Conservation (phyloP, 2,797 vertebrate species). For the Garrulus glandarius region DNA sequence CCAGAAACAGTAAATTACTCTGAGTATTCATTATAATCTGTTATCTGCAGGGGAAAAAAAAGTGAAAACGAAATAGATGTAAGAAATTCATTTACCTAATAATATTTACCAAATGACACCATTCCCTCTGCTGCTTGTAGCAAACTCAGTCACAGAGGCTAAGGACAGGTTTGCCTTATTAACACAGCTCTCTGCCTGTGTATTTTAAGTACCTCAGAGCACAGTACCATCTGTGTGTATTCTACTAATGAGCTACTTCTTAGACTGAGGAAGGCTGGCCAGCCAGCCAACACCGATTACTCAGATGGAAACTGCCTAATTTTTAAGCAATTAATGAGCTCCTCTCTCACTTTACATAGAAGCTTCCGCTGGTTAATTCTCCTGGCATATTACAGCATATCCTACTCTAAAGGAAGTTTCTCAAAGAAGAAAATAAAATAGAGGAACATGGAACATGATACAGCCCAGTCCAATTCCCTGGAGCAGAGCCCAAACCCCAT, state of each 20-base stretch:
- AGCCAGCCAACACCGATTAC: slow-evolving; percentile 68
- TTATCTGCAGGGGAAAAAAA: background rate
- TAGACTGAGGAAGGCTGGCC: slow-evolving; percentile 49
- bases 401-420: background rate
- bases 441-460: background rate
- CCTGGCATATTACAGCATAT: slow-evolving; percentile 16
- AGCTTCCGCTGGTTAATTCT: slow-evolving; percentile 51
- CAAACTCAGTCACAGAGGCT: background rate
- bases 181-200: slow-evolving; percentile 44
- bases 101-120: slow-evolving; percentile 51
- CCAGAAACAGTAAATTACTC: slow-evolving; percentile 42
- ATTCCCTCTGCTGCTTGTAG: slow-evolving; percentile 19
- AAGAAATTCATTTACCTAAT: slow-evolving; percentile 52
- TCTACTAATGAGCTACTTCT: slow-evolving; percentile 70
- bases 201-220: slow-evolving; percentile 71
- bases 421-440: background rate
- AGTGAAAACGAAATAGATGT: slow-evolving; percentile 28
- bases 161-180: slow-evolving; percentile 57
- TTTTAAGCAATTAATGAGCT: slow-evolving; percentile 68
- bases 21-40: slow-evolving; percentile 38
- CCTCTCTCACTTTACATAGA: slow-evolving; percentile 36
- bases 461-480: background rate
- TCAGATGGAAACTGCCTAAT: slow-evolving; percentile 70
- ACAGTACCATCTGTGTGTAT: slow-evolving; percentile 71
- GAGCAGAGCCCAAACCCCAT: background rate